These are phyloP conservation scores for Megalonaias nervosa DNA, from an alignment of 1,140 invertebrate genomes.

Conservation along the genomic window DNA sequence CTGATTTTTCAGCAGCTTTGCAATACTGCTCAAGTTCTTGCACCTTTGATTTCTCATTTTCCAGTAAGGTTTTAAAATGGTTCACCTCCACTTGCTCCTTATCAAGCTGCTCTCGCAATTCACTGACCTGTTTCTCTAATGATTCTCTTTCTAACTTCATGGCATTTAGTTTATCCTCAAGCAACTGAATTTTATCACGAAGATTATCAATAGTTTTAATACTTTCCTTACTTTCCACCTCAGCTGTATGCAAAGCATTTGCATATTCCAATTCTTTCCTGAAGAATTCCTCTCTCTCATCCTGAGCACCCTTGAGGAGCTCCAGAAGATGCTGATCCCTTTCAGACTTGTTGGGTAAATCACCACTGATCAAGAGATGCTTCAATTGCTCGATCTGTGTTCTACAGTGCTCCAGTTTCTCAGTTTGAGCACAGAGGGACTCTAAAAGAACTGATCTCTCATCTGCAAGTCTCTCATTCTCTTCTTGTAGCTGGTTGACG, in stretches of 20 bases:
- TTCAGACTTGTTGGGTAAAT: slow-evolving; percentile 76
- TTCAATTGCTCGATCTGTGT: slow-evolving; percentile 79
- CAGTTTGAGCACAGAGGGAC: slow-evolving; percentile 92
- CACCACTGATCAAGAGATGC: slow-evolving; percentile 65
- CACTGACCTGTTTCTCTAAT: slow-evolving; percentile 80
- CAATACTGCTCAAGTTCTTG: slow-evolving; percentile 77
- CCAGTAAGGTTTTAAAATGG: slow-evolving; percentile 82
- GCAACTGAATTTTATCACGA: slow-evolving; percentile 69
- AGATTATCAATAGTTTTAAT: slow-evolving; percentile 74
- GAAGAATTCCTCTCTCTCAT: slow-evolving; percentile 68
- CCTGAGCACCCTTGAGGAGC: slow-evolving; percentile 86
- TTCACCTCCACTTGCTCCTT: slow-evolving; percentile 82
- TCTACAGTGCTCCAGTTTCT: slow-evolving; percentile 85
- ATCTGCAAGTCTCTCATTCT: slow-evolving; percentile 88
- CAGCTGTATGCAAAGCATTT: slow-evolving; percentile 76
- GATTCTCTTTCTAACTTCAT: slow-evolving; percentile 80
- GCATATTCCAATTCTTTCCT: slow-evolving; percentile 84
- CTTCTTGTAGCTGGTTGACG: slow-evolving; percentile 86
- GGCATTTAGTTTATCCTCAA: slow-evolving; percentile 81
- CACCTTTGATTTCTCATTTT: slow-evolving; percentile 81
- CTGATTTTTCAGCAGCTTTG: slow-evolving; percentile 76
- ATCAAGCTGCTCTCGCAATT: slow-evolving; percentile 79
- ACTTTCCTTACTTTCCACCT: slow-evolving; percentile 66
- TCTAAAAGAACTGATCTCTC: slow-evolving; percentile 92
- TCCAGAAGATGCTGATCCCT: slow-evolving; percentile 87